Evolutionary conservation across 2,888 invertebrate species (phyloP), one percentile per base, ranked within the genome.

Genomic region (Strigamia transsilvanica): DNA sequence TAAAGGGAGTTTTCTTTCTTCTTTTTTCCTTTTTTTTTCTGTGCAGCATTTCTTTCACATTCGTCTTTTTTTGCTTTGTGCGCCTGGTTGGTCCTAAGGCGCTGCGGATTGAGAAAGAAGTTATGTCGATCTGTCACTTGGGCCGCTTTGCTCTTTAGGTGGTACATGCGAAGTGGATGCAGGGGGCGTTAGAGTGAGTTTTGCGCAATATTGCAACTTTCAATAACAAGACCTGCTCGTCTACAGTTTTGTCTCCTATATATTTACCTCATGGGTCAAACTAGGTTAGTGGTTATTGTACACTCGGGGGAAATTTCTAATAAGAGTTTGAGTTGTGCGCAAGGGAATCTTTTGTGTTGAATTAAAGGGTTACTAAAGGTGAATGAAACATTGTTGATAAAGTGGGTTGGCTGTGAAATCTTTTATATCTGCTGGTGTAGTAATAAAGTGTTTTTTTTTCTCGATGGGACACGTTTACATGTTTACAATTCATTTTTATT

Each of bases 241-340:
- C 21, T 66, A 66, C 61, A 23, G 61, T 21, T 12, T 18, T 66
- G 61, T 66, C 61, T 66, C 61, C 61, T 66, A 66, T 66, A 66
- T 66, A 66, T 66, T 66, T 66, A 66, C 61, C 61, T 66, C 61
- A 18, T 66, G 61, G 61, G 61, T 66, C 61, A 66, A 21, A 21
- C 21, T 66, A 66, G 61, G 61, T 66, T 66, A 66, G 61, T 66
- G 61, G 61, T 66, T 66, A 66, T 66, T 66, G 61, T 66, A 66
- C 61, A 66, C 61, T 66, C 12, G 61, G 23, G 51, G 23, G 61
- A 66, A 66, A 66, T 66, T 66, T 66, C 61, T 66, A 66, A 66
- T 66, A 66, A 66, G 61, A 66, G 23, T 66, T 27, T 66, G 61
- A 23, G 21, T 66, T 66, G 61, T 66, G 21, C 61, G 61, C 61